Evolutionary conservation across 2,797 vertebrate species (phyloP).

Genomic region (Somateria mollissima): DNA sequence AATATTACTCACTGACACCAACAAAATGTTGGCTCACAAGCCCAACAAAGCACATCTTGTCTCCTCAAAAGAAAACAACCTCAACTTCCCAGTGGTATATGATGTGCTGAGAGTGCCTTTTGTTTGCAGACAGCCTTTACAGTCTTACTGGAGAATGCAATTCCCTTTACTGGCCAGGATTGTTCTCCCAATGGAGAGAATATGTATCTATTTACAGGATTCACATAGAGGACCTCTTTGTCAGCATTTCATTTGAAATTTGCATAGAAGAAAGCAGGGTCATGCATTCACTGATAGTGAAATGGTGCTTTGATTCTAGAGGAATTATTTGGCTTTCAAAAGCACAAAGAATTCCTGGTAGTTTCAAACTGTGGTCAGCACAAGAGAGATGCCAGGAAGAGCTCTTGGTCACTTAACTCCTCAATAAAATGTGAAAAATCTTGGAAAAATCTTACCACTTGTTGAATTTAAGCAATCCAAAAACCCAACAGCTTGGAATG

Average conservation of each 20-base stretch:
- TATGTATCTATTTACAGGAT: background rate
- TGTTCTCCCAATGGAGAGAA: background rate
- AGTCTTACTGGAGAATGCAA: background rate
- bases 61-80: background rate
- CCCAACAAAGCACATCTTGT: background rate
- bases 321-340: background rate
- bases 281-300: background rate
- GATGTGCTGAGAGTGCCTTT: background rate
- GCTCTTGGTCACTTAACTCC: background rate
- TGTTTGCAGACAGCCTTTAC: background rate
- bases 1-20: constrained; percentile 32
- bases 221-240: background rate
- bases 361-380: background rate
- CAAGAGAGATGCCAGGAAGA: background rate
- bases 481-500: background rate
- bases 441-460: background rate
- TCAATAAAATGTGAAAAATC: background rate
- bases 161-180: background rate
- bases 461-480: background rate
- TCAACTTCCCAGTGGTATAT: background rate
- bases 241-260: background rate
- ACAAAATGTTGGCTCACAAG: background rate
- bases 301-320: background rate
- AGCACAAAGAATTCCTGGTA: background rate
- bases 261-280: background rate